Evolutionary conservation across 30 jellyfish, hydroid and myxozoan genomes (phyloP), one percentile per base, ranked within the genome.

Genomic region (Chironex yamaguchii): DNA sequence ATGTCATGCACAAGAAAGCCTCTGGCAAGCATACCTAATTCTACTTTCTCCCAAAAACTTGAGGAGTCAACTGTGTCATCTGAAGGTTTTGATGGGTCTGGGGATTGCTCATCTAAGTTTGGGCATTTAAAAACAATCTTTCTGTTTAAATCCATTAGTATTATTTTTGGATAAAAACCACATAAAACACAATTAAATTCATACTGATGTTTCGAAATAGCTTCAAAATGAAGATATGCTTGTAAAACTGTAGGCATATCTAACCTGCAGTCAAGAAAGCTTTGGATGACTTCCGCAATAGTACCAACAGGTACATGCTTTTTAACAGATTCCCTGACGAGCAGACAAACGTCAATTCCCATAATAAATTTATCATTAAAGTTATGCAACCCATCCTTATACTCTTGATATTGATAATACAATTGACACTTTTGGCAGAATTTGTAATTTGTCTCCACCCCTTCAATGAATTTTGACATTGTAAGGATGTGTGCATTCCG

Each of bases 361-460:
- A 82, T 20, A 4, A 89, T 36, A 30, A 89, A 81, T 1, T 1
- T 36, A 70, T 89, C 89, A 33, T 89, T 52, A 53, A 52, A 89
- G 50, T 79, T 89, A 28, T 79, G 87, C 1, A 89, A 54, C n/a
- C 92, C 92, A 26, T 89, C 81, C 0, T 25, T 42, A 21, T 32
- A 34, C 48, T 89, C 97, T 51, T 89, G 89, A 25, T 89, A 89
- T 26, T 92, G 27, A 50, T 78, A 80, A 49, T 4, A 67, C 64
- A 62, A 32, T 3, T 35, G 9, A 54, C 97, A 89, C 23, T 48
- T 34, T 9, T 22, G 51, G 51, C 97, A 89, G 29, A 63, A 13
- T n/a, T 17, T 79, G 21, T 34, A 42, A 63, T 20, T 68, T 32
- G 92, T 67, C 58, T 36, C 79, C 23, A 49, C n/a, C 12, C 76